Evolutionary conservation across 2,113 vertebrate genomes (phyloP), one percentile per base, ranked within the genome.

Genomic region (Phrynocephalus versicolor): DNA sequence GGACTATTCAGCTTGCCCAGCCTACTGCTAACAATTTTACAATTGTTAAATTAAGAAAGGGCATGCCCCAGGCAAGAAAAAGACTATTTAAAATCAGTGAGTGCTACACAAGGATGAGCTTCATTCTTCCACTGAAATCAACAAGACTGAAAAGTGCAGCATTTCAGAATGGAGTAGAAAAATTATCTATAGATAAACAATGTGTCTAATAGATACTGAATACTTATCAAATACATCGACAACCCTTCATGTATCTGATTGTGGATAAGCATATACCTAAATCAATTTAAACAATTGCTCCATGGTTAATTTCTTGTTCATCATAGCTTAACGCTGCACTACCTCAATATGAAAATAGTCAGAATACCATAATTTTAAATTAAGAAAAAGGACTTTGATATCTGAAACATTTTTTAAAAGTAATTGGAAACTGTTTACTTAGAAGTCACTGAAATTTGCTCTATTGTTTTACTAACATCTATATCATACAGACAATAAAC

Each of bases 401-500:
- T 62, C 39, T 51, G 7, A 51, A 72, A 82, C 33, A 71, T 6
- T 27, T 23, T 27, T 51, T 25, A 57, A 16, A 37, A 27, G 35
- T 35, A 14, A 33, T 81, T 25, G 23, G 12, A 81, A 57, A 12
- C 23, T 25, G 35, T 21, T 13, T 55, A 18, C 10, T 35, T n/a
- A 51, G 45, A 33, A 55, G 27, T 70, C 60, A 78, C 12, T 58
- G 21, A 37, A 8, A 78, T 60, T 78, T 35, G n/a, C n/a, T 35
- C n/a, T n/a, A n/a, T 78, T 5, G 9, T 25, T 37, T 5, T 62
- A 70, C 23, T 37, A 25, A 60, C 88, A 89, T 84, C 30, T 79
- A 81, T 76, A 41, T 76, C 88, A 84, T 79, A 71, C 81, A 83
- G 60, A 45, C 81, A 85, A 64, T 73, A 81, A 90, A 41, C 19